Base-by-base conservation (phyloP, 2,888 invertebrate species). In the Drosophila prolongata region DNA sequence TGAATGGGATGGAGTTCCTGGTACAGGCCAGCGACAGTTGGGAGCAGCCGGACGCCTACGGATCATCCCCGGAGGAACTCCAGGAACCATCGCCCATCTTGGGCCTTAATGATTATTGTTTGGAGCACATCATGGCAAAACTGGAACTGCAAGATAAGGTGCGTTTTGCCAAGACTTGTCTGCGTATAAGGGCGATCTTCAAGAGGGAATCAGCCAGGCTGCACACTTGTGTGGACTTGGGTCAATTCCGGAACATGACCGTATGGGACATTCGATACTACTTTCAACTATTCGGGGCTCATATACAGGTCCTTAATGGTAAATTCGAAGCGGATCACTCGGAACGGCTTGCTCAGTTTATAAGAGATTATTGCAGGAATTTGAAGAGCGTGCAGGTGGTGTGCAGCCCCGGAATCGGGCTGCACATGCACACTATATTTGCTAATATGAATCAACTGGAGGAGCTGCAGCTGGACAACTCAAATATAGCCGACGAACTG, bases 201-300 rank as follows among this genome's bases (percentile, higher is more conserved):
- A 27, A 55, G 13, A 46, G 49, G 16, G 6, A 61, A 2, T 53
- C 87, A 3, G 56, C 59, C 16, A 8, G 46, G 0, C 13, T 76
- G 14, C 59, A 86, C 34, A 64, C 46, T 16, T 37, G 19, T 0
- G 8, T 77, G 0, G 53, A 69, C 5, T 64, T 75, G 1, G 6
- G 54, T 2, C 13, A 50, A 0, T 70, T 85, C 1, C 10, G 27
- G 4, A 11, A 4, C 0, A 42, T 80, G 74, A 87, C 80, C 1
- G 9, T 58, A 6, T 88, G 87, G 87, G 84, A 88, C 40, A 37
- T 88, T 6, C 62, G 64, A 0, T 79, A 88, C 11, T 89, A 79
- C 19, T 89, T 87, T 13, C 16, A 13, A 5, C 42, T 84, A 1
- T 71, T 71, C 0, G 84, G 84, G 0, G 1, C 3, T 0, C 3